Percentiles rank a stretch among this genome's conserved stretches.
Conservation (phyloP, 2,797 vertebrate genomes). For the Pipistrellus pipistrellus region DNA sequence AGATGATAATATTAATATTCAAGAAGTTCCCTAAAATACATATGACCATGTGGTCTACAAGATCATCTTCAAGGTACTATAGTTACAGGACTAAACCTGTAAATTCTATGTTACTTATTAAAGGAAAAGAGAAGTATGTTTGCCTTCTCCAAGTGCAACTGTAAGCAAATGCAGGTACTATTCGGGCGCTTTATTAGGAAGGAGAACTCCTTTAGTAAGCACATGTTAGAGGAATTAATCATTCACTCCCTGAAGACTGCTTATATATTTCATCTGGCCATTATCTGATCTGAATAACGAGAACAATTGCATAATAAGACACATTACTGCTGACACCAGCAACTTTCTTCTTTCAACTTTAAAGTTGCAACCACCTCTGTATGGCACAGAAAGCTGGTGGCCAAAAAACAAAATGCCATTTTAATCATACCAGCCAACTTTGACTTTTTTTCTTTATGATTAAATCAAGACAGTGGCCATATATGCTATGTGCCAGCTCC, state of each 20-base stretch:
- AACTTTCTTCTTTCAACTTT: constrained; percentile 86
- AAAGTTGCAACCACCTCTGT: constrained; percentile 76
- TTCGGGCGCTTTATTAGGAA: constrained; percentile 85
- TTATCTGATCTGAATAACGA: constrained; percentile 90
- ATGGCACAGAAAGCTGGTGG: constrained; percentile 60
- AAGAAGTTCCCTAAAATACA: constrained; percentile 57
- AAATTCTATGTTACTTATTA: constrained; percentile 70
- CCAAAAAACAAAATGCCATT: constrained; percentile 41
- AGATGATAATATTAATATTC: constrained; percentile 60
- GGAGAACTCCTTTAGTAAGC: constrained; percentile 86
- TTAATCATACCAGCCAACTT: constrained; percentile 33
- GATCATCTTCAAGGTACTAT: constrained; percentile 77
- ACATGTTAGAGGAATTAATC: constrained; percentile 89
- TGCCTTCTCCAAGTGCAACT: constrained; percentile 82
- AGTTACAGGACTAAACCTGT: constrained; percentile 63
- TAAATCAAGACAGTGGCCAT: constrained; percentile 47
- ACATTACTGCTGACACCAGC: constrained; percentile 87
- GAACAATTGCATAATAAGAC: constrained; percentile 90
- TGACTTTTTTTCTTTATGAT: constrained; percentile 58
- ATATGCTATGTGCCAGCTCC: constrained; percentile 36
- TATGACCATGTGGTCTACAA: constrained; percentile 66
- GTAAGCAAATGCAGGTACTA: constrained; percentile 85
- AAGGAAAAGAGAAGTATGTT: constrained; percentile 70
- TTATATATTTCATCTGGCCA: constrained; percentile 88
- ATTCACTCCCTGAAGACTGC: constrained; percentile 88